Evolutionary conservation across 2,113 vertebrate genomes (phyloP).

Genomic region (Perca flavescens): DNA sequence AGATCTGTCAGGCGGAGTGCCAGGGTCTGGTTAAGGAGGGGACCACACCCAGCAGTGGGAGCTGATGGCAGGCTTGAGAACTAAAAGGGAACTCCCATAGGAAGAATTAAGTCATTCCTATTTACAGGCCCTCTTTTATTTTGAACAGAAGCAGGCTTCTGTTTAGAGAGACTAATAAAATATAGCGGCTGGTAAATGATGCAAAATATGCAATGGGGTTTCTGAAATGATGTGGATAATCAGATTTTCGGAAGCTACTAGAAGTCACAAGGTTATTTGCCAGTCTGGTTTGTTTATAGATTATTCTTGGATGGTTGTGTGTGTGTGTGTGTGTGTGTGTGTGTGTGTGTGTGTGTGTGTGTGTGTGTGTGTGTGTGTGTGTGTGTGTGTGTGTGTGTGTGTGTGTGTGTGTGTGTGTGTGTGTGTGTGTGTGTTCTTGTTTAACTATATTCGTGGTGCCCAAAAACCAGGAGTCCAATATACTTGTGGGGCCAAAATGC

Average conservation of each 20-base stretch:
- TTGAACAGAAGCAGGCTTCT: conserved; percentile 22
- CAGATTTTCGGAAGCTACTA: conserved; percentile 23
- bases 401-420: no score
- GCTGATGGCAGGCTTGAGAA: conserved; percentile 43
- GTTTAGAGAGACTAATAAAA: conserved; percentile 6
- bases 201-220: background rate
- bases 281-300: conserved; percentile 34
- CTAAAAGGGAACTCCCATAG: conserved; percentile 65
- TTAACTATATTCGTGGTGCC: no score
- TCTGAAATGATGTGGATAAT: background rate
- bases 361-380: background rate
- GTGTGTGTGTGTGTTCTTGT: no score
- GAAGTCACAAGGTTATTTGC: conserved; percentile 28
- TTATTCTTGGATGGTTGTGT: conserved; percentile 1
- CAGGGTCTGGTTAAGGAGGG: conserved; percentile 28
- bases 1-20: conserved; percentile 27
- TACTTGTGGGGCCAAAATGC: no score
- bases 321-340: no score
- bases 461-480: no score
- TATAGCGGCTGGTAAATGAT: conserved; percentile 14
- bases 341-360: conserved; percentile 2
- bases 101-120: conserved; percentile 70
- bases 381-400: no score
- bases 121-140: conserved; percentile 36
- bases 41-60: conserved; percentile 69